Evolutionary conservation across 2,113 vertebrate species (phyloP), one percentile per base, ranked within the genome.

Genomic region (Apaloderma vittatum): DNA sequence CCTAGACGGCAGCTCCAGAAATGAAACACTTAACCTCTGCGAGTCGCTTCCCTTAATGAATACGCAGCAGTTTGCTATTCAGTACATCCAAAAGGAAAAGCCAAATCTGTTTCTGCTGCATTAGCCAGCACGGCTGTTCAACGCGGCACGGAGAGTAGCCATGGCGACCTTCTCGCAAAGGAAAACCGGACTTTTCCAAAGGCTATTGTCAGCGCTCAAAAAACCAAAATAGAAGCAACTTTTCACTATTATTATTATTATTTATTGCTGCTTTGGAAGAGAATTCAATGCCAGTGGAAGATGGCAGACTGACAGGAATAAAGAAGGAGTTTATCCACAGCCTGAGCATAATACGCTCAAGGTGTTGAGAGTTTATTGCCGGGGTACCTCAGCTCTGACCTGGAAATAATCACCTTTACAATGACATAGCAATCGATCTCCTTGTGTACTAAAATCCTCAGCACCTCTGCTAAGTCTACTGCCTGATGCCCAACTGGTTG

Each of bases 21-120:
- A 96, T 63, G 91, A 97, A 92, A 92, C 88, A 90, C 72, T 97
- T 96, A 73, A 96, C 96, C 96, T 96, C 94, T 92, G 84, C 45
- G 12, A 96, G 93, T 58, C n/a, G 87, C 89, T 89, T 74, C 77
- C 84, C 86, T 84, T 94, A 91, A 90, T 85, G 88, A 97, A 92
- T 43, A 80, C 37, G 3, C 83, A 86, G 94, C 78, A 84, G 86
- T 70, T 83, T 81, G 70, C 94, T 92, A 76, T 58, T 88, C 95
- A 94, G 68, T 85, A 86, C 65, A 85, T 32, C 40, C 86, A 74
- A 55, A 36, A 94, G 75, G 86, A 94, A 92, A 94, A 62, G 86
- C 76, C 94, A 77, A 95, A 79, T 58, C 73, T 94, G 88, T 84
- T 97, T 92, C 82, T 92, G 93, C 77, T 74, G 91, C 94, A 71